These are phyloP conservation scores for Hoplias malabaricus DNA, from an alignment of 2,113 vertebrate species.

Conservation along the genomic window DNA sequence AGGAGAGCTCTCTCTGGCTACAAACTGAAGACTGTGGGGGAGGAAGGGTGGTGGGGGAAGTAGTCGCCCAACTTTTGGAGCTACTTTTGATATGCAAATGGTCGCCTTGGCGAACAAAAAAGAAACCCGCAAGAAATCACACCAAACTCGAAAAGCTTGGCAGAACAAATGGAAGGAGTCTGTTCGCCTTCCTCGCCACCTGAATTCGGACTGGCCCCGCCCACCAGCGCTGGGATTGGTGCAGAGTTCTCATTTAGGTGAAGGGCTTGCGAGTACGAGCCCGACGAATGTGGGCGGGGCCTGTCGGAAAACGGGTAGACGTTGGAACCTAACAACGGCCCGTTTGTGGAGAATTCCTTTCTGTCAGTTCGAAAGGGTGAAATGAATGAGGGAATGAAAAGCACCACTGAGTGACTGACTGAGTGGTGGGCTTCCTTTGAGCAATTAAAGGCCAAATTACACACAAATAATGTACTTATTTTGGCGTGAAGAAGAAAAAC, in stretches of 20 bases:
- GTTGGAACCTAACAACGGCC: conserved; percentile 49
- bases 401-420: conserved; percentile 9
- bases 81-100: conserved; percentile 80
- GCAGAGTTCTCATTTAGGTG: neutral
- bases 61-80: conserved; percentile 44
- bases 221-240: neutral
- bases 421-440: neutral
- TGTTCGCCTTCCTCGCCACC: neutral
- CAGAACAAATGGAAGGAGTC: conserved; percentile 74
- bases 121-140: conserved; percentile 71
- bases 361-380: conserved; percentile 44
- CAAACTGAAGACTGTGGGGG: neutral
- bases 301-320: neutral
- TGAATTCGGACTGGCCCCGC: neutral
- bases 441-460: conserved; percentile 15
- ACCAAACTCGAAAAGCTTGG: conserved; percentile 61
- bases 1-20: neutral
- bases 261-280: neutral
- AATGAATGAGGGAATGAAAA: conserved; percentile 43
- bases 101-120: conserved; percentile 58
- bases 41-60: neutral
- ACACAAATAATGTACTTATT: neutral
- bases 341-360: conserved; percentile 65
- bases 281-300: conserved; percentile 4
- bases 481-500: neutral